Evolutionary conservation across 2,888 invertebrate genomes (phyloP).

Genomic region (Carcina quercana): DNA sequence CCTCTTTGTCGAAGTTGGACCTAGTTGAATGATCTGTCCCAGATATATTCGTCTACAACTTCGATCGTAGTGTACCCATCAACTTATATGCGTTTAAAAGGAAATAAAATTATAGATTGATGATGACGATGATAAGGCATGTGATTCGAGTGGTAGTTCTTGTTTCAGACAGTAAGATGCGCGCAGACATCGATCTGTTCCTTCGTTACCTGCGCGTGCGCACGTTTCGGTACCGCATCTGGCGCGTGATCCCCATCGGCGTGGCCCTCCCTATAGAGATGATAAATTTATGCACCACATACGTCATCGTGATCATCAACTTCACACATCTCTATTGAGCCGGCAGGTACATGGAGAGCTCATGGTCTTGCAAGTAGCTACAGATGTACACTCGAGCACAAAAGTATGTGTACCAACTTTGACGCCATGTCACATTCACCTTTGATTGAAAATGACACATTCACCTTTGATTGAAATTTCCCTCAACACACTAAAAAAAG

Average conservation of each 20-base stretch:
- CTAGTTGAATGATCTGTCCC: neutral
- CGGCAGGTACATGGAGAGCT: too few relatives aligned
- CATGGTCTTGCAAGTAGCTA: too few relatives aligned
- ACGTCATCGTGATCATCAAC: constrained; percentile 55
- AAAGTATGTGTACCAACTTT: too few relatives aligned
- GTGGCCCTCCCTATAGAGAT: constrained; percentile 43
- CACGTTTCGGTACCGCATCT: constrained; percentile 43
- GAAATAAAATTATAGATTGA: neutral
- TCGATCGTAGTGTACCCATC: neutral
- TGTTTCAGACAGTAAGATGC: constrained; percentile 35
- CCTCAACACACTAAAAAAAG: too few relatives aligned
- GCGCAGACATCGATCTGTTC: constrained; percentile 41
- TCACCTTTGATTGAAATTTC: too few relatives aligned
- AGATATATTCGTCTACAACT: too few relatives aligned
- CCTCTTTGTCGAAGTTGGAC: neutral
- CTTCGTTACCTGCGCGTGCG: constrained; percentile 44
- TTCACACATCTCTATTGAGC: constrained; percentile 47
- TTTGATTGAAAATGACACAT: too few relatives aligned
- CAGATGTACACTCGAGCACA: too few relatives aligned
- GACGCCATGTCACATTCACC: too few relatives aligned
- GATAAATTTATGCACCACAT: constrained; percentile 44
- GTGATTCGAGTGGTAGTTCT: too few relatives aligned
- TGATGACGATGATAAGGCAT: too few relatives aligned
- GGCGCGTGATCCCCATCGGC: constrained; percentile 49
- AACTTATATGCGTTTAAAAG: neutral